Base-by-base conservation (phyloP, 2,113 vertebrate genomes). In the Paracanthobrama guichenoti region DNA sequence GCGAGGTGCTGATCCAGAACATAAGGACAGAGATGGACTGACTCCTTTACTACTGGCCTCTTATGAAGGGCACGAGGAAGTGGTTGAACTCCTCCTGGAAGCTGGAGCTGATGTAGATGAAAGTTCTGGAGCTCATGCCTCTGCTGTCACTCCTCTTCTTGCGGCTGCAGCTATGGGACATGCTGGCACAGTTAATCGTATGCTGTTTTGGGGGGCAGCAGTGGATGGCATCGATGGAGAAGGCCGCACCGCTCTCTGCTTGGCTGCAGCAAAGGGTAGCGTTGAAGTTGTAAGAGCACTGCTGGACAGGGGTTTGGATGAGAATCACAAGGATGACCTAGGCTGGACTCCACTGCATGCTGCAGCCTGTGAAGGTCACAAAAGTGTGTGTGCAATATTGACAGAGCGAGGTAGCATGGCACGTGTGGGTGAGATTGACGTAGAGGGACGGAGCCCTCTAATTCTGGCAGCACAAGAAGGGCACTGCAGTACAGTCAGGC, bases 321-420 rank as follows among this genome's bases (percentile, higher is more conserved):
- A 95, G 86, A 96, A 96, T 86, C 95, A 95, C 84, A 93, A 94
- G 50, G 96, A 96, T n/a, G 92, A 94, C 50, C 84, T 95, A 2
- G 96, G 95, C 74, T 96, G 96, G 96, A 95, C 95, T 0, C 95
- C 95, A 0, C 83, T 96, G 46, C 96, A 96, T 6, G 90, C 95
- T 13, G 96, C 95, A 0, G 94, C 95, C 0, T 95, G 94, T 81
- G 94, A 95, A 85, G 95, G 95, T 42, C 94, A 96, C 57, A 90
- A 89, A n/a, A 84, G 72, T 9, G 87, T 92, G 6, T 96, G 95
- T 73, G 92, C 91, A 9, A 87, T 91, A 31, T 88, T 96, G 57
- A 91, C 94, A 2, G 94, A 95, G 76, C 87, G 85, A 22, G 93
- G 95, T 8, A 95, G 94, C 89, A 93, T 93, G 93, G 96, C 94